Base-by-base conservation (phyloP, 1,140 invertebrate genomes). In the Drosophila suzukii region DNA sequence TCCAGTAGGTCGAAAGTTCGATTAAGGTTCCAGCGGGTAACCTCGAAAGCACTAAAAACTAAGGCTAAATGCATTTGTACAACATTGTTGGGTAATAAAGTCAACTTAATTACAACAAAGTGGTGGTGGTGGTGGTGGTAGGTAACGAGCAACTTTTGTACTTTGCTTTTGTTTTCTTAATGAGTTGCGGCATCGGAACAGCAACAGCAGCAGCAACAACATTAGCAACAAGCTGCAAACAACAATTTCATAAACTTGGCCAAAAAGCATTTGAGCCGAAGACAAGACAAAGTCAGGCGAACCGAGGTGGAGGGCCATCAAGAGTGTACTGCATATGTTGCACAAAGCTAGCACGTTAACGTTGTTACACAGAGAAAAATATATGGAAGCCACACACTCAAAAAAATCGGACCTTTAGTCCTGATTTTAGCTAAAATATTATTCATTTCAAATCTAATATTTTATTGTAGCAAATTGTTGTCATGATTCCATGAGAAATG, bases 201-300 rank as follows among this genome's bases (percentile, higher is more conserved):
- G 20, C 53, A 71, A 13, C 47, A 66, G 20, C 53, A 71, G 12
- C 47, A 66, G 15, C 53, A 70, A 8, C 41, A 65, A 46, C 53
- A 62, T 15, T 32, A 75, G 34, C 49, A 63, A 46, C 50, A 46
- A 83, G 58, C 58, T 68, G 59, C 50, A 75, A 68, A 63, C 75
- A 86, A 67, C 78, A 82, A 75, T 86, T 89, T 83, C 75, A 86
- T 88, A 86, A 86, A 88, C 84, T 86, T 86, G 66, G 66, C 56
- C 78, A 56, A 83, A 86, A 85, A 82, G 78, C 81, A 78, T 88
- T 85, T 88, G 58, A 78, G 73, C 65, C 62, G 59, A 65, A 75
- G 49, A 81, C 68, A 75, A 73, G 75, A 78, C 58, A 53, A 65
- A 78, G 68, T 71, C 47, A 41, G 59, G 27, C n/a, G 36, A 34